phyloP scores from a whole-genome alignment of 2,113 vertebrate species.

The Australoheros scitulus region DNA sequence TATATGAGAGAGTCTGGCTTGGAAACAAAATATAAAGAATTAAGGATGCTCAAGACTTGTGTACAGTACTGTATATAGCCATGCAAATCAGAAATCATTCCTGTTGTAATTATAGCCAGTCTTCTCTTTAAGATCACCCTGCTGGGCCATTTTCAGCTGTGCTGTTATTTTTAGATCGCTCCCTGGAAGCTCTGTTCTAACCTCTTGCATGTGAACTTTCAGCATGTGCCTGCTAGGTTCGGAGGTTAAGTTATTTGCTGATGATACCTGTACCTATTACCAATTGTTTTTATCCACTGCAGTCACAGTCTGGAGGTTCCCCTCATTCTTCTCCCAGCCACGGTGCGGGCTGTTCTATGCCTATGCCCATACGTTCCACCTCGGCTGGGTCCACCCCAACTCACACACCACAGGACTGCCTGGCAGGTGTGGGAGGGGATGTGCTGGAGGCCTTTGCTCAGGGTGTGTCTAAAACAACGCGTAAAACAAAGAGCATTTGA shows the following conservation, averaged over 20 bases:
- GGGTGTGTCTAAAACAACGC: conserved; percentile 76
- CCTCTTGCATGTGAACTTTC: not conserved
- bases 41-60: too few species aligned
- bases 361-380: conserved; percentile 89
- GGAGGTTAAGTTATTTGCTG: not conserved
- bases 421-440: conserved; percentile 86
- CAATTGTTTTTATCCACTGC: conserved; percentile 33
- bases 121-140: not conserved
- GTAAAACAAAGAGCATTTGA: not conserved
- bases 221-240: not conserved
- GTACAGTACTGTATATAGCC: not conserved
- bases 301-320: conserved; percentile 88
- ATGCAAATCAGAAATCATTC: not conserved
- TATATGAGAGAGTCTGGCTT: too few species aligned
- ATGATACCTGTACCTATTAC: not conserved
- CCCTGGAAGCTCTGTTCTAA: not conserved
- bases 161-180: not conserved
- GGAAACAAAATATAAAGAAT: too few species aligned
- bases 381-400: conserved; percentile 92
- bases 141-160: not conserved
- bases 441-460: conserved; percentile 90
- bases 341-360: conserved; percentile 85
- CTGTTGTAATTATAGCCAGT: not conserved
- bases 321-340: conserved; percentile 92
- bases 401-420: conserved; percentile 87